Evolutionary conservation across 2,888 invertebrate genomes (phyloP).

Genomic region (Nephrotoma appendiculata): DNA sequence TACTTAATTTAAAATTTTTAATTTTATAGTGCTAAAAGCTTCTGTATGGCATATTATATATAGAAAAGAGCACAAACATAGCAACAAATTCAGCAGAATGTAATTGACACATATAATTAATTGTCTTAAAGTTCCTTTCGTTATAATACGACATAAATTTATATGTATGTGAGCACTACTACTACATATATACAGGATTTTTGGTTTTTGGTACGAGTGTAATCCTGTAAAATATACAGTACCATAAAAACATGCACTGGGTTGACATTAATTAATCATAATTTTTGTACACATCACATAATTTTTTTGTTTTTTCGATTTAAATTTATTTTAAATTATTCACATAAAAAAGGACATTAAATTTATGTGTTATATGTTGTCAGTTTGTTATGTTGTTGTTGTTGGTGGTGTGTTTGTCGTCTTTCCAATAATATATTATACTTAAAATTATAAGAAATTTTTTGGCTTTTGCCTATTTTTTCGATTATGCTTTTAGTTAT

Average conservation of each 20-base stretch:
- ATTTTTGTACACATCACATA: not conserved
- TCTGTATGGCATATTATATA: too few relatives aligned
- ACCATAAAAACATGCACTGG: not conserved
- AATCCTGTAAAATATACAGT: not conserved
- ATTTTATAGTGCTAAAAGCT: not conserved
- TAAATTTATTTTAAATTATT: not conserved
- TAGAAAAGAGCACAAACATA: not conserved
- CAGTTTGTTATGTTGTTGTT: not conserved
- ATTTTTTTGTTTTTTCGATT: not conserved
- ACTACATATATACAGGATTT: not conserved
- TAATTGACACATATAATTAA: not conserved
- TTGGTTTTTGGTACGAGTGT: not conserved
- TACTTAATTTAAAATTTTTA: not conserved
- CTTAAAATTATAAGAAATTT: not conserved
- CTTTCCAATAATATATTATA: not conserved
- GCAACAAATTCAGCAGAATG: not conserved
- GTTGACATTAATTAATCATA: not conserved
- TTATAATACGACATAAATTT: not conserved
- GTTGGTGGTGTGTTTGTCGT: not conserved
- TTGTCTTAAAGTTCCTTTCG: not conserved
- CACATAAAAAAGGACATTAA: not conserved
- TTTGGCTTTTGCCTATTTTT: not conserved
- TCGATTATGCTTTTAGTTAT: not conserved
- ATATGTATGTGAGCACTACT: not conserved
- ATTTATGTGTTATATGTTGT: not conserved